Conservation (phyloP, 2,797 vertebrate species). For the Ceryle rudis region DNA sequence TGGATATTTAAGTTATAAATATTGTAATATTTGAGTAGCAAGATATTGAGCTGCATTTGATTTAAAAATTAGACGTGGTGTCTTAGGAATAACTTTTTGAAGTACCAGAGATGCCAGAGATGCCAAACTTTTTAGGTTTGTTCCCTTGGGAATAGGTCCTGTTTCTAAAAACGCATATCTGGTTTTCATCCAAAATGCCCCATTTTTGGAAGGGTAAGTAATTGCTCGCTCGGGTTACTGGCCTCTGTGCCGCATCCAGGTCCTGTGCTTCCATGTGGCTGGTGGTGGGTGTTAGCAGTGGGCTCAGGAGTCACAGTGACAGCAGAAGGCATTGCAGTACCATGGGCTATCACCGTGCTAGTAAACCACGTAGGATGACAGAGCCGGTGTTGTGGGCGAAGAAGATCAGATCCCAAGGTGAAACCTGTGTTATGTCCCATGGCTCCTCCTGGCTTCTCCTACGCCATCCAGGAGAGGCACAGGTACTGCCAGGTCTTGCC, state of each 20-base stretch:
- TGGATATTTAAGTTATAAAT: constrained; percentile 28
- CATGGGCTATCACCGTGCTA: background rate
- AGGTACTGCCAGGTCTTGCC: background rate
- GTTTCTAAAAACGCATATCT: background rate
- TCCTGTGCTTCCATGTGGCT: background rate
- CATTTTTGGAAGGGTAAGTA: background rate
- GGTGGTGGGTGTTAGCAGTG: background rate
- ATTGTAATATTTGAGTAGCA: background rate
- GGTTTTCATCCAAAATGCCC: background rate
- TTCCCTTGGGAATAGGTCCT: background rate
- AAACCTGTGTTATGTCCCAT: background rate
- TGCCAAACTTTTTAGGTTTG: background rate
- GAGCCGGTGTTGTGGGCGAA: background rate
- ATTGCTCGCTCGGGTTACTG: background rate
- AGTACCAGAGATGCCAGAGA: background rate
- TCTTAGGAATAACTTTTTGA: constrained; percentile 15
- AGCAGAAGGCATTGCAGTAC: background rate
- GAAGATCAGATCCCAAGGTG: background rate
- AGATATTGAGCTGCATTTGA: background rate
- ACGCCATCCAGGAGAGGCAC: background rate
- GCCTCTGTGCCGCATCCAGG: background rate
- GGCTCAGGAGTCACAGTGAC: background rate
- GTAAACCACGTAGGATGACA: accelerated
- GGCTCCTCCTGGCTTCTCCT: background rate
- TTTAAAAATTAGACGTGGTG: background rate